Conservation (phyloP, 2,113 vertebrate genomes). For the Campylomormyrus numenius region DNA sequence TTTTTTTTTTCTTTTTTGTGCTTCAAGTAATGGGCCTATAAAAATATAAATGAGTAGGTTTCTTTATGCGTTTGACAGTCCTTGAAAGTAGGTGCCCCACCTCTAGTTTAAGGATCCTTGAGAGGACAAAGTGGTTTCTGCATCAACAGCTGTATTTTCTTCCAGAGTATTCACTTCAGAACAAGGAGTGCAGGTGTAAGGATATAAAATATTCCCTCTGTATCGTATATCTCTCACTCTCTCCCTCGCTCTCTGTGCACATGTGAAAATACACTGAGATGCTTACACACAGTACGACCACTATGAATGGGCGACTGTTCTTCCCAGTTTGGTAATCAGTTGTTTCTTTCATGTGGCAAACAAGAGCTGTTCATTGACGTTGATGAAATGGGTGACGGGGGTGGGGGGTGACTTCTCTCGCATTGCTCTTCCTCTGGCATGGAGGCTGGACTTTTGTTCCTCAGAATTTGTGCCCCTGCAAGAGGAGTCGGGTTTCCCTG, state of each 20-base stretch:
- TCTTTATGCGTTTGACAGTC: conserved; percentile 36
- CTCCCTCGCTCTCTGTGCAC: background rate
- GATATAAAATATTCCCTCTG: background rate
- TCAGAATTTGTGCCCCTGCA: background rate
- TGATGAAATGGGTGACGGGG: background rate
- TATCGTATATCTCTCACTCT: background rate
- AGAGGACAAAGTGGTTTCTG: background rate
- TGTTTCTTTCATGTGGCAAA: background rate
- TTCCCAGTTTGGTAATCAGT: background rate
- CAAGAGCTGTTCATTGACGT: background rate
- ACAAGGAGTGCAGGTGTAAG: background rate
- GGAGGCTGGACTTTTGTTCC: background rate
- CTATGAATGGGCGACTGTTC: background rate
- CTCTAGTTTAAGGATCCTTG: conserved; percentile 16
- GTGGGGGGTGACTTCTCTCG: background rate
- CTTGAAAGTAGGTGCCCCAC: conserved; percentile 41
- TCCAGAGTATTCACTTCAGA: background rate
- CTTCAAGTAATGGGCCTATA: conserved; percentile 41
- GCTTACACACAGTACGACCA: background rate
- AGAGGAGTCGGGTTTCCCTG: background rate
- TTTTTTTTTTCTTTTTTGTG: conserved; percentile 45
- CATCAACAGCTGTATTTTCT: conserved; percentile 3
- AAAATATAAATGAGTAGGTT: conserved; percentile 46
- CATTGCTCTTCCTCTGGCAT: background rate
- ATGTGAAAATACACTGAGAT: background rate